Percentiles rank a stretch among this genome's conserved stretches.
Conservation (phyloP, 2,888 invertebrate species). For the Nymphalis polychloros region DNA sequence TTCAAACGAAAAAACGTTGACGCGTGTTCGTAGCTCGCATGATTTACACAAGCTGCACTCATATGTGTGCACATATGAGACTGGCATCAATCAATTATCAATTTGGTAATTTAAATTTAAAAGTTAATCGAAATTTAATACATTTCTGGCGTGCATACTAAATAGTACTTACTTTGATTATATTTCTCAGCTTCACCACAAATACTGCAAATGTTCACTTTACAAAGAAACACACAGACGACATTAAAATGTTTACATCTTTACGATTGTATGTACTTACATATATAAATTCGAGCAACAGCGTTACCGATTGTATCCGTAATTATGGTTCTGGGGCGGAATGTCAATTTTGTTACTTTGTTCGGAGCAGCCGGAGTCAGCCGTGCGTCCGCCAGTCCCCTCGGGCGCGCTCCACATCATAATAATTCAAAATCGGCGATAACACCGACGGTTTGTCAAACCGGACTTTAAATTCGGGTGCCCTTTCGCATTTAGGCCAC, state of each 20-base stretch:
- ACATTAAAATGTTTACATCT: neutral
- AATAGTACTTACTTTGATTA: neutral
- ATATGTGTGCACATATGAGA: too few relatives aligned
- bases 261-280: neutral
- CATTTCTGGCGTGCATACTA: too few relatives aligned
- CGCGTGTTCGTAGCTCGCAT: neutral
- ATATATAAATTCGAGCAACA: neutral
- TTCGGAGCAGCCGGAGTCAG: slow-evolving; percentile 8
- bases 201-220: too few relatives aligned
- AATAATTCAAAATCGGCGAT: slow-evolving; percentile 18
- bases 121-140: too few relatives aligned
- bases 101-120: too few relatives aligned
- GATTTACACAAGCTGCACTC: too few relatives aligned
- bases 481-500: slow-evolving; percentile 74
- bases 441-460: slow-evolving; percentile 10
- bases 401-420: slow-evolving; percentile 3
- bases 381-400: slow-evolving; percentile 28
- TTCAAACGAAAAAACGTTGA: neutral
- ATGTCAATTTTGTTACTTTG: slow-evolving; percentile 11
- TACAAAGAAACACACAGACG: too few relatives aligned
- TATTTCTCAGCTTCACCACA: too few relatives aligned
- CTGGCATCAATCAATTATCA: too few relatives aligned
- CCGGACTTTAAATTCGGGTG: slow-evolving; percentile 17
- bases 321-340: neutral
- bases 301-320: neutral